Evolutionary conservation across 2,113 vertebrate species (phyloP), one percentile per base, ranked within the genome.

Genomic region (Grantiella picta): DNA sequence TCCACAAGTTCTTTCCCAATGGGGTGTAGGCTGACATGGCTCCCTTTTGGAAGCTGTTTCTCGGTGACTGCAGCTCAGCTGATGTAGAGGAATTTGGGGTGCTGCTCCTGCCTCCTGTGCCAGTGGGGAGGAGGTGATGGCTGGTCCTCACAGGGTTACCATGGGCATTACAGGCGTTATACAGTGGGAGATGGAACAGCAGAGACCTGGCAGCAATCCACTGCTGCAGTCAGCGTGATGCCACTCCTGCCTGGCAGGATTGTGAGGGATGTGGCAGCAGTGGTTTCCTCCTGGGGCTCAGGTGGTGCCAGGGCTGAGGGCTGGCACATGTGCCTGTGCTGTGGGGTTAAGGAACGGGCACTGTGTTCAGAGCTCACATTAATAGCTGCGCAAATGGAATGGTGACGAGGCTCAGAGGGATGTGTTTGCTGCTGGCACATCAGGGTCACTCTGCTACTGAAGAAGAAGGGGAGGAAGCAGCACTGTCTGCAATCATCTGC

Each of bases 51-150:
- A 10, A 61, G 16, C 19, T 78, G 60, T 6, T 9, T n/a, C 45
- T 82, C 0, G 0, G n/a, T 33, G 23, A 6, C 47, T 53, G 50
- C 2, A 1, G 45, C 50, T 77, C 40, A 85, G 60, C 31, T 53
- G 61, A 29, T 57, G 45, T 2, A 8, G 28, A 45, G 61, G 57
- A 70, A 53, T 89, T 66, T 33, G 76, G 53, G 66, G 23, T 52
- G 60, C 65, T 63, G 42, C 49, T 82, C 21, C 63, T 88, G 40
- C 65, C 61, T 68, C 73, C 45, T 33, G 38, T 20, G 1, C 27
- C 9, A 2, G 15, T 3, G 12, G 7, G 24, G 16, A 57, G 36
- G 11, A n/a, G 28, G 50, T 22, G 20, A 7, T 0, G 0, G 36
- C 7, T 4, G 5, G 11, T 50, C 25, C 45, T 23, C 20, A 33